Base-by-base conservation (phyloP, 1,140 invertebrate genomes). In the Akabosia matsudoensis region DNA sequence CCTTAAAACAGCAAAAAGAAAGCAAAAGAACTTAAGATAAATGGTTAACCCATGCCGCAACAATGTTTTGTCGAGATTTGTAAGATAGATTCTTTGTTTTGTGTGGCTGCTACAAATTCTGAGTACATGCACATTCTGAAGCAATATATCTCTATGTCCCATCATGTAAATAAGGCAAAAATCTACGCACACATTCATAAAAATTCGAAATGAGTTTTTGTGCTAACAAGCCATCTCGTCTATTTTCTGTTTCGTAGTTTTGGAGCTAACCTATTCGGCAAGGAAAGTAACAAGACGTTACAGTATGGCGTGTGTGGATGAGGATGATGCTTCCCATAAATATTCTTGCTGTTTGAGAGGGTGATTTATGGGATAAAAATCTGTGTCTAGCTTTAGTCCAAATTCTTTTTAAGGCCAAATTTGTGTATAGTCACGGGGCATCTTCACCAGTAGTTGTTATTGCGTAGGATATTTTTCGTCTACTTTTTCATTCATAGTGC, bases 331-430 rank as follows among this genome's bases (percentile, higher is more conserved):
- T 61, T 67, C 61, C 26, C 61, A 67, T 67, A 67, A 67, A 67
- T 67, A 67, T 31, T 67, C 61, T n/a, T 67, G 24, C 31, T 67
- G 61, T 67, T 45, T 45, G 37, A 18, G 18, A 45, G 10, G 28
- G 61, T 67, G 61, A 67, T 67, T 67, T 67, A 67, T 67, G 61
- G 22, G 61, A 67, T 67, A 67, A 67, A 67, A n/a, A n/a, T 61
- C 54, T 61, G 54, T 61, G 54, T 30, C 61, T 28, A n/a, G 7
- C 7, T 18, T 18, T 45, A 45, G 37, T 45, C 37, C 18, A 45
- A 45, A 45, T 45, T 45, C 37, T 45, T 45, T 45, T 45, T 10
- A 45, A 45, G 37, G 37, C 37, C 7, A 45, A 45, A 45, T 45
- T 45, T 45, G 18, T 45, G 37, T 18, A 45, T 45, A 45, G 7